Percentiles rank a stretch among this genome's conserved stretches.
These are phyloP conservation scores for Drosophila gunungcola DNA, from an alignment of 1,140 invertebrate genomes.

Conservation along the genomic window DNA sequence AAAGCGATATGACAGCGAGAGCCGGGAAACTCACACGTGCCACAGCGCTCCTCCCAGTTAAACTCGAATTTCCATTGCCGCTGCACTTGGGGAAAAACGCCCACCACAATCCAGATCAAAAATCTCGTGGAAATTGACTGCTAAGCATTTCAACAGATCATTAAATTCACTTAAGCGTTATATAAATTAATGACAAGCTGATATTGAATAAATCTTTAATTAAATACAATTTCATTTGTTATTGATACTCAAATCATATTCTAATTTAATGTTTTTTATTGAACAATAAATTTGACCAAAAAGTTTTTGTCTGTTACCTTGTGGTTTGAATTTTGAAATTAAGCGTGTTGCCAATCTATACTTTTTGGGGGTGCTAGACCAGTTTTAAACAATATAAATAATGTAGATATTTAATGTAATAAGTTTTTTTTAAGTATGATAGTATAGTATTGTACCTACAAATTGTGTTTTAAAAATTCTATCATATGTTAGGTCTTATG, in stretches of 20 bases:
- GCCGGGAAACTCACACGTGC: constrained; percentile 54
- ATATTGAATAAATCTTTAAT: neutral
- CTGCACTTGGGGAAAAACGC: constrained; percentile 15
- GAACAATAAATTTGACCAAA: neutral
- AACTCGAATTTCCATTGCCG: constrained; percentile 68
- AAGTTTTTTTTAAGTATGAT: too few species aligned
- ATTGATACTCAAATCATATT: neutral
- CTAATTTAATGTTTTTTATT: constrained; percentile 7
- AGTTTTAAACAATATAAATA: too few species aligned
- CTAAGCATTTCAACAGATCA: constrained; percentile 1
- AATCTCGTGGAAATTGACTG: neutral
- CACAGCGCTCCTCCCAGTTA: constrained; percentile 23
- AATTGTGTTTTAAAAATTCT: too few species aligned
- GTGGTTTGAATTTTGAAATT: too few species aligned
- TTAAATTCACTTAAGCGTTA: neutral
- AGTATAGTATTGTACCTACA: too few species aligned
- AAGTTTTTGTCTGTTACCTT: neutral
- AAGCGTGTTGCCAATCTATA: too few species aligned
- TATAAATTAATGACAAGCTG: neutral
- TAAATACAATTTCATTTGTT: neutral
- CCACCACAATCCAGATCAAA: constrained; percentile 7
- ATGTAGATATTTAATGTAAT: too few species aligned
- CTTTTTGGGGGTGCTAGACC: too few species aligned
- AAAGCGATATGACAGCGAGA: constrained; percentile 58
- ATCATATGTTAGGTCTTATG: too few species aligned